Percentiles rank a stretch among this genome's conserved stretches.
These are phyloP conservation scores for Drosophila birchii DNA, from an alignment of 2,888 invertebrate genomes.

Conservation along the genomic window DNA sequence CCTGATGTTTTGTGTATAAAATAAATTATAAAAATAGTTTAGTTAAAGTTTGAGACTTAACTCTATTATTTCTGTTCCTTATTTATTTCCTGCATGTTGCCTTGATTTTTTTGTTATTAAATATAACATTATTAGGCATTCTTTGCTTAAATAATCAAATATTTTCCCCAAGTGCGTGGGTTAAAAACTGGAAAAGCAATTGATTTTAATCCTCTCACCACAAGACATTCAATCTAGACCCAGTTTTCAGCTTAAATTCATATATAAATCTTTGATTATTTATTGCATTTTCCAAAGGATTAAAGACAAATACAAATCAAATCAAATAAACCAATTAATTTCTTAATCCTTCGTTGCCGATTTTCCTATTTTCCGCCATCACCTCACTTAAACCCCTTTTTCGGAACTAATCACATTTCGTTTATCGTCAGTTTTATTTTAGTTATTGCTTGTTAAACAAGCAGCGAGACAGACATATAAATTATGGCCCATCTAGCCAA, in stretches of 20 bases:
- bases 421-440: constrained; percentile 47
- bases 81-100: background rate
- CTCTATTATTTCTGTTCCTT: no score
- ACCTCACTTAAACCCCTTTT: constrained; percentile 5
- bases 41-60: background rate
- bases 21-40: background rate
- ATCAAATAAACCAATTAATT: constrained; percentile 23
- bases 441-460: constrained; percentile 48
- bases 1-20: fast-evolving
- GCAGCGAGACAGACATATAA: constrained; percentile 63
- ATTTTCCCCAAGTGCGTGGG: background rate
- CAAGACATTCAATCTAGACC: constrained; percentile 4
- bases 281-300: constrained; percentile 3
- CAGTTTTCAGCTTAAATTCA: background rate
- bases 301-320: constrained; percentile 19
- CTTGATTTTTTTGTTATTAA: background rate
- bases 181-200: background rate
- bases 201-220: constrained; percentile 1
- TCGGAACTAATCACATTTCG: constrained; percentile 58
- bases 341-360: constrained; percentile 4
- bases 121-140: background rate
- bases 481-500: constrained; percentile 53
- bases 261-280: background rate
- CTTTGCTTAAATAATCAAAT: fast-evolving
- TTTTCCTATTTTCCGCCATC: background rate